Conservation (phyloP, 1,140 invertebrate genomes). For the Procambarus clarkii region DNA sequence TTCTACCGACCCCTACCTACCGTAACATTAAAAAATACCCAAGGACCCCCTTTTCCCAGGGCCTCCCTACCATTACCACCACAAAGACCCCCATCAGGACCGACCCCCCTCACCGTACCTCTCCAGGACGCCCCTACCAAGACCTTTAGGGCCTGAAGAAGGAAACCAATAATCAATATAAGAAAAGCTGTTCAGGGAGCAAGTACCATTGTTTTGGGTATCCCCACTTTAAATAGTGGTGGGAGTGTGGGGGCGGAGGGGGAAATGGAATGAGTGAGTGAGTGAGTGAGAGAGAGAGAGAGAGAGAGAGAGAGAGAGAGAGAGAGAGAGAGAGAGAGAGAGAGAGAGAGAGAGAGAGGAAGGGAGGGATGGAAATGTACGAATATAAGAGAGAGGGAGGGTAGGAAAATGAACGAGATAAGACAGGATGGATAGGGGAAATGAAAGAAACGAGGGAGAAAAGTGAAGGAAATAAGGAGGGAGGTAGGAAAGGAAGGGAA, state of each 20-base stretch:
- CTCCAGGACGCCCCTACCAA: background rate
- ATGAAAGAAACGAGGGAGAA: too few relatives aligned
- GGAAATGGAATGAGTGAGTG: too few relatives aligned
- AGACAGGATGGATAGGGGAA: background rate
- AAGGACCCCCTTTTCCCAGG: too few relatives aligned
- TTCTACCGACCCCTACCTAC: too few relatives aligned
- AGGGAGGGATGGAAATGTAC: background rate
- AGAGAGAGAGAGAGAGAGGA: background rate
- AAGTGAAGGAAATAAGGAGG: too few relatives aligned
- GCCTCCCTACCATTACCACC: too few relatives aligned
- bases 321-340: background rate
- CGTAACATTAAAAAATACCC: too few relatives aligned
- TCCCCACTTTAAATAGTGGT: background rate
- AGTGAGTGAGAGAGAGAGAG: background rate
- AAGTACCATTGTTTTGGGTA: conserved; percentile 26
- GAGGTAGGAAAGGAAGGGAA: too few relatives aligned
- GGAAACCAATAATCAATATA: conserved; percentile 22
- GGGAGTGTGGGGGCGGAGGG: too few relatives aligned
- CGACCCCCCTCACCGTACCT: too few relatives aligned
- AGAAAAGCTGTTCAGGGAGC: background rate
- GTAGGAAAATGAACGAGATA: background rate
- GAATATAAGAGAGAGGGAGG: background rate
- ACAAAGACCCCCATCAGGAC: too few relatives aligned
- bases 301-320: background rate
- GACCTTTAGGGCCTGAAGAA: background rate